Conservation (phyloP, 2,797 vertebrate species). For the Clarias fuscus region DNA sequence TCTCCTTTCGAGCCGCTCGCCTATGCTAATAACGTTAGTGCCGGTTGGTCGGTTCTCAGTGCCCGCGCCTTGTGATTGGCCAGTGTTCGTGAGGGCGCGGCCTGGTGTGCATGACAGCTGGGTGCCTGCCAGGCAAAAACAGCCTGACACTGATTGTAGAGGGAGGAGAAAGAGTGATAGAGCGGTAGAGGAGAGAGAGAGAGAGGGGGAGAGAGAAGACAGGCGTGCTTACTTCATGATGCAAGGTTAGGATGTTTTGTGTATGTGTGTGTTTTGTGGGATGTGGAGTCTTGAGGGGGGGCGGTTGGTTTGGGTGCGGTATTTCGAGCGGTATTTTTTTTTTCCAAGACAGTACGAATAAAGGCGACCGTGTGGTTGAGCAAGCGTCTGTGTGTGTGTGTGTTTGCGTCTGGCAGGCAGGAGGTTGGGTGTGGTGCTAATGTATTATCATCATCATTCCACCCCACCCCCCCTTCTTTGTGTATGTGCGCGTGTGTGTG, state of each 20-base stretch:
- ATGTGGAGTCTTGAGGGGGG: conserved; percentile 58
- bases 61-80: conserved; percentile 69
- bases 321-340: conserved; percentile 56
- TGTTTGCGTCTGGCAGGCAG: conserved; percentile 67
- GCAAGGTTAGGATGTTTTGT: conserved; percentile 75
- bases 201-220: conserved; percentile 66
- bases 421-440: conserved; percentile 77
- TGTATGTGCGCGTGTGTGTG: conserved; percentile 41
- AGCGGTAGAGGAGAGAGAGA: conserved; percentile 61
- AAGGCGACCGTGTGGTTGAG: conserved; percentile 68
- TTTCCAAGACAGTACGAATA: not conserved
- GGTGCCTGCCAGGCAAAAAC: conserved; percentile 78
- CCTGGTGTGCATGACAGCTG: conserved; percentile 81
- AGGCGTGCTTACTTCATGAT: conserved; percentile 79
- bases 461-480: conserved; percentile 73
- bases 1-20: conserved; percentile 63
- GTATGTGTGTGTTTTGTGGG: conserved; percentile 61
- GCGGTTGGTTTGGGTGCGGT: conserved; percentile 67
- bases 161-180: conserved; percentile 63
- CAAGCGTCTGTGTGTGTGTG: conserved; percentile 55
- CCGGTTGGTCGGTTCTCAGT: conserved; percentile 73
- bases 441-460: conserved; percentile 81
- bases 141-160: conserved; percentile 73
- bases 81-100: conserved; percentile 66
- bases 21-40: conserved; percentile 78